phyloP scores from a whole-genome alignment of 2,113 vertebrate genomes.

The Leptosomus discolor region DNA sequence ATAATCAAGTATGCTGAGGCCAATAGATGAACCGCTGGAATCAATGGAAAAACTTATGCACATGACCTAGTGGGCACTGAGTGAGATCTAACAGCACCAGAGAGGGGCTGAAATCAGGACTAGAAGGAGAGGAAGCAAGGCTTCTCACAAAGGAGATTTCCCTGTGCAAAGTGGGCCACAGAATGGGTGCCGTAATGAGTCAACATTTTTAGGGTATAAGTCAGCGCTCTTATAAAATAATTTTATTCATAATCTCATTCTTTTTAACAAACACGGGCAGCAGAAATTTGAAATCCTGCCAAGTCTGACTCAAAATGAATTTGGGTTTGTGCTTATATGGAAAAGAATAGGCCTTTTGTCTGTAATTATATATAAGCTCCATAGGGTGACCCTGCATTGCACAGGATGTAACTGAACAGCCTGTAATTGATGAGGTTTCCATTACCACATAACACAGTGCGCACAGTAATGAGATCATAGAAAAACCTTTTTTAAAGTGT shows the following conservation, averaged over 20 bases:
- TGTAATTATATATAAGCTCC: not conserved
- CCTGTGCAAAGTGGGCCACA: not conserved
- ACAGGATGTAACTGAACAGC: conserved; percentile 37
- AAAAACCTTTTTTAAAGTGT: not conserved
- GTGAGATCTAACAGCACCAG: not conserved
- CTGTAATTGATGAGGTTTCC: conserved; percentile 47
- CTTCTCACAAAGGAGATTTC: not conserved
- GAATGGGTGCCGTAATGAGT: not conserved
- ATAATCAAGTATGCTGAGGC: not conserved
- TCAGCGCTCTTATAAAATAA: conserved; percentile 8
- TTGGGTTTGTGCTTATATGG: conserved; percentile 2
- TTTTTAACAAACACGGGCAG: not conserved
- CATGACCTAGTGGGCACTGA: not conserved
- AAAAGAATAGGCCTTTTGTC: conserved; percentile 48
- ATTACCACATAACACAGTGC: conserved; percentile 2
- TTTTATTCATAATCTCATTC: conserved; percentile 16
- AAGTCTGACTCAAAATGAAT: conserved; percentile 49
- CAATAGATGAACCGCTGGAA: not conserved
- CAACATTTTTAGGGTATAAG: conserved; percentile 30
- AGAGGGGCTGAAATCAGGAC: not conserved
- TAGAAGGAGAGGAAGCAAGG: not conserved
- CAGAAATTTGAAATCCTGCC: conserved; percentile 35
- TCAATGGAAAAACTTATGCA: not conserved
- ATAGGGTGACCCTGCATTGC: conserved; percentile 35
- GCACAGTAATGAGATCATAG: conserved; percentile 29